Percentiles rank a stretch among this genome's conserved stretches.
phyloP scores from a whole-genome alignment of 2,888 invertebrate species.

The Acleris emargana region DNA sequence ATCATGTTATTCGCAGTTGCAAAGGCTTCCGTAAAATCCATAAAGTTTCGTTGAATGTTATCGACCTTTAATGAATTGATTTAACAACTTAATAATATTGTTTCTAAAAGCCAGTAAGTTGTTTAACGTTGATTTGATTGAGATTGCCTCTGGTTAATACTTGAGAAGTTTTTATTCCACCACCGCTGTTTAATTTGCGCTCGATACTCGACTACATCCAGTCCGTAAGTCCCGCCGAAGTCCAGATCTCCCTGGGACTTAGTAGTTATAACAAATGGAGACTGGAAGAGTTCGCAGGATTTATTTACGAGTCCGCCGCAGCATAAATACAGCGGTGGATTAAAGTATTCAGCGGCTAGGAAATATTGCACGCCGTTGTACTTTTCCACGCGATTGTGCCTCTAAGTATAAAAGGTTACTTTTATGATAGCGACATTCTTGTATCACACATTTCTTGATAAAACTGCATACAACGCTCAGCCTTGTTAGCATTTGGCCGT shows the following conservation, averaged over 20 bases:
- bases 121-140: too few relatives aligned
- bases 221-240: conserved; percentile 53
- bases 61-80: background rate
- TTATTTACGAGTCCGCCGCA: conserved; percentile 65
- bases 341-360: conserved; percentile 66
- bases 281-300: conserved; percentile 62
- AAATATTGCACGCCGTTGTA: conserved; percentile 54
- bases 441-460: conserved; percentile 10
- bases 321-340: conserved; percentile 68
- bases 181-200: conserved; percentile 22
- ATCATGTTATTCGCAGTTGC: conserved; percentile 62
- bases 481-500: conserved; percentile 8
- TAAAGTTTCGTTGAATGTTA: conserved; percentile 1
- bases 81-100: too few relatives aligned
- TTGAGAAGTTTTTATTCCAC: background rate
- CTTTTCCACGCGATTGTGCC: conserved; percentile 49
- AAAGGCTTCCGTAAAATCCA: conserved; percentile 56
- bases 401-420: conserved; percentile 50
- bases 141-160: too few relatives aligned
- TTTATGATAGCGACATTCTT: conserved; percentile 21
- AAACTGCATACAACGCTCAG: conserved; percentile 4
- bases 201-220: conserved; percentile 39
- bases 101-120: too few relatives aligned
- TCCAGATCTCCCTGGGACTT: conserved; percentile 58
- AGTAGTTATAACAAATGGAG: conserved; percentile 72